Evolutionary conservation across 2,113 vertebrate genomes (phyloP).

Genomic region (Callochromis pleurospilus): DNA sequence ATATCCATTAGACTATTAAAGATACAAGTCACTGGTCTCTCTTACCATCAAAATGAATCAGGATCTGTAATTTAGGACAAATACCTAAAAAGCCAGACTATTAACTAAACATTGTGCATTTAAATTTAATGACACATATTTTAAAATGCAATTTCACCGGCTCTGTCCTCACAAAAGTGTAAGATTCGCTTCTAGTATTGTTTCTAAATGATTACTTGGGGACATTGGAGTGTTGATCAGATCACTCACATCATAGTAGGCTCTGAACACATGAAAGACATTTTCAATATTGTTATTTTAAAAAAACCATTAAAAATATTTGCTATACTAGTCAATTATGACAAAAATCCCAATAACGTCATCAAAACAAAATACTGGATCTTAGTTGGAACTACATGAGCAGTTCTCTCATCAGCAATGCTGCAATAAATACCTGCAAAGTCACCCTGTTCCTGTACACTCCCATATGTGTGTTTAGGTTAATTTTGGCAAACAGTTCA

Average conservation of each 20-base stretch:
- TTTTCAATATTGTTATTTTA: neutral
- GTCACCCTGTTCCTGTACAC: neutral
- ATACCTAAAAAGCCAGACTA: neutral
- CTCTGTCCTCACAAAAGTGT: neutral
- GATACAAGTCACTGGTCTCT: neutral
- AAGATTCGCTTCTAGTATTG: neutral
- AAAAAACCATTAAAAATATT: neutral
- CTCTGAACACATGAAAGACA: neutral
- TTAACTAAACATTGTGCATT: neutral
- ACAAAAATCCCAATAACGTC: neutral
- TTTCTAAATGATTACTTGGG: neutral
- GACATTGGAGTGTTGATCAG: neutral
- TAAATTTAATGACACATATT: neutral
- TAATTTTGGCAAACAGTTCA: neutral
- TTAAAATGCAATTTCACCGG: neutral
- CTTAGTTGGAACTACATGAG: neutral
- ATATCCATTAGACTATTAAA: neutral
- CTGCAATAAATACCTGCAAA: neutral
- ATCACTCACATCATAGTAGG: neutral
- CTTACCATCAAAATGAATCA: neutral
- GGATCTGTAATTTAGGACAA: neutral
- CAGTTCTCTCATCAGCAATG: neutral
- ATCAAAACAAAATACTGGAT: neutral
- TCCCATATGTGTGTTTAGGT: neutral
- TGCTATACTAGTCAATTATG: neutral